Evolutionary conservation across 2,888 invertebrate species (phyloP), one percentile per base, ranked within the genome.

Genomic region (Nemoura dubitans): DNA sequence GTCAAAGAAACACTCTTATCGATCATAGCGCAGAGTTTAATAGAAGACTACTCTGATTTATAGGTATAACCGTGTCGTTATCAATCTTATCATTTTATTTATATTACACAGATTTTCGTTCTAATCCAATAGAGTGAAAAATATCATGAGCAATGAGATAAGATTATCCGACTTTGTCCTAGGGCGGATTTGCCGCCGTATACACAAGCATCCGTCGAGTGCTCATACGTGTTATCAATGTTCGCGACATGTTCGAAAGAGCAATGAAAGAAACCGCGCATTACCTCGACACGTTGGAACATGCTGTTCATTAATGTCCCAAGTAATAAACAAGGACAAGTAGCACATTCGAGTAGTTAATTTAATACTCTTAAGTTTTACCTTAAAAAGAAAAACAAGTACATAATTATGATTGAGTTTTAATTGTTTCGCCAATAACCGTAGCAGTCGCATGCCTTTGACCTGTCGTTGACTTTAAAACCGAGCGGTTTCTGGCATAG

Each of bases 321-420:
- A 26, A 78, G 78, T 78, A 14, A 78, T 78, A 27, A 78, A 78
- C 78, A 78, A 78, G 78, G 78, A 78, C 78, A 78, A 78, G 78
- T 78, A 78, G 78, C 27, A 59, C 59, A 59, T 59, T 59, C 59
- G 59, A 16, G 59, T 21, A 59, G 14, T 59, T 59, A 59, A 59
- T 59, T 3, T 59, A 59, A 59, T 59, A 59, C 21, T 7, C 36
- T 7, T 10, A 21, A 7, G 59, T 3, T 59, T 59, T 59, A 59
- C 59, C 59, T 59, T 2, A 59, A 59, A 21, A 21, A 59, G 21
- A 59, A 59, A 59, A 59, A 59, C 3, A 59, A 59, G 21, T 59
- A 2, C 14, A 10, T 59, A 59, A 59, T 59, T 59, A 59, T 59
- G 59, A 59, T 59, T 59, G 14, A 21, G 6, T 59, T 59, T 59